Evolutionary conservation across 2,888 invertebrate species (phyloP), one percentile per base, ranked within the genome.

Genomic region (Lutraria lutraria): DNA sequence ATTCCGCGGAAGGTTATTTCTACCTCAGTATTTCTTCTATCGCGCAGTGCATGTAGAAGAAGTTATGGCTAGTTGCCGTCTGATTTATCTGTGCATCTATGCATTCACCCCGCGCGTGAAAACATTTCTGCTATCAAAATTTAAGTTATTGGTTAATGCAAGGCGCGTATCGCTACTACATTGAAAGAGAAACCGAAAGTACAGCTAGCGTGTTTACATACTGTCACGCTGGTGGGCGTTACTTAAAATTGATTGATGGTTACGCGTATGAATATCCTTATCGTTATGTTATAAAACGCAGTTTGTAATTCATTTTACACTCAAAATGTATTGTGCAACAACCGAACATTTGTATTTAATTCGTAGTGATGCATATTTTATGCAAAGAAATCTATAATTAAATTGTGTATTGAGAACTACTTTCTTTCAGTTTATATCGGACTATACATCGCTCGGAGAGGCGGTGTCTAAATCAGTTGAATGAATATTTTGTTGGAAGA

Each of bases 141-240:
- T 31, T 31, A 76, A 76, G 29, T 31, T 31, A 31, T 76, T 8
- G 34, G 19, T 34, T 19, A 31, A 16, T 31, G 29, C 31, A 15
- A 31, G 0, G 12, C 16, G 34, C 29, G 29, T 29, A 8, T 25
- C 15, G 31, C 31, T 72, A 34, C 76, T 15, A 34, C 34, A 25
- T 10, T 34, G 76, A 84, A 84, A 76, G 16, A 25, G 84, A 84
- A 84, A 84, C 52, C 76, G 84, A 84, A 84, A 84, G 84, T 84
- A 84, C 52, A 84, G 19, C 43, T 53, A 54, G 43, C 21, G 72
- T 84, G 84, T 84, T 84, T 84, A 84, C 84, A 84, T 31, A 34
- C 60, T 84, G 84, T 84, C 85, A 80, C 21, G 21, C 25, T 54
- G n/a, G 56, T 85, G 81, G 88, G 88, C 81, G 88, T 85, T 76